A percentile compares a stretch with the other conserved stretches of the same genome.
These are phyloP conservation scores for Cephus rjabovi DNA, from an alignment of 2,888 invertebrate species.

Conservation along the genomic window DNA sequence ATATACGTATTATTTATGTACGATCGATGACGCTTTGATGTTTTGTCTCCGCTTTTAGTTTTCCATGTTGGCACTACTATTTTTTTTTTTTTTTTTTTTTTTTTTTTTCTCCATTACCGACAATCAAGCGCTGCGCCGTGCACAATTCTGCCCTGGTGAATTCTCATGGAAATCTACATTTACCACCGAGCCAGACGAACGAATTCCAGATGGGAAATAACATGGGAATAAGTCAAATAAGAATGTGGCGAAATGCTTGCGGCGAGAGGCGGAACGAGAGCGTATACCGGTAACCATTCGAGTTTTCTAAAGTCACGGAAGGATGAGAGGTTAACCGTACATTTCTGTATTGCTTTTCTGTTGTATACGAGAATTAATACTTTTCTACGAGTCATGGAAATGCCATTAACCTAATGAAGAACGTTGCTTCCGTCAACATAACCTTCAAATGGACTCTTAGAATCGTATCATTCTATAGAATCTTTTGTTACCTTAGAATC, in stretches of 20 bases:
- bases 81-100: too few relatives aligned
- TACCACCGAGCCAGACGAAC: not conserved
- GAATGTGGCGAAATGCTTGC: not conserved
- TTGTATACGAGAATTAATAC: not conserved
- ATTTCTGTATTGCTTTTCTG: not conserved
- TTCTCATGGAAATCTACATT: not conserved
- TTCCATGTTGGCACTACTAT: not conserved
- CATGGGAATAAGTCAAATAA: not conserved
- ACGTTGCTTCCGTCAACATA: not conserved
- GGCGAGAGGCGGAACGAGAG: too few relatives aligned
- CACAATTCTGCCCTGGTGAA: not conserved
- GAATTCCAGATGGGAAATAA: not conserved
- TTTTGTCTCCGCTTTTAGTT: not conserved
- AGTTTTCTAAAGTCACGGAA: not conserved
- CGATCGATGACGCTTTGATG: not conserved
- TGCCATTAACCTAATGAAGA: not conserved
- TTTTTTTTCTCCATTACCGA: not conserved
- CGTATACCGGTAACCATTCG: not conserved
- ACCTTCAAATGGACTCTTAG: not conserved
- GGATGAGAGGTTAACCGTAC: not conserved
- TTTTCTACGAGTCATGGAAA: not conserved
- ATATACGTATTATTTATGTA: not conserved
- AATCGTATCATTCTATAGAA: not conserved
- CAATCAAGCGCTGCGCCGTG: not conserved
- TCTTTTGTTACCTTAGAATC: not conserved